Base-by-base conservation (phyloP, 2,797 vertebrate genomes). In the Gila robusta region DNA sequence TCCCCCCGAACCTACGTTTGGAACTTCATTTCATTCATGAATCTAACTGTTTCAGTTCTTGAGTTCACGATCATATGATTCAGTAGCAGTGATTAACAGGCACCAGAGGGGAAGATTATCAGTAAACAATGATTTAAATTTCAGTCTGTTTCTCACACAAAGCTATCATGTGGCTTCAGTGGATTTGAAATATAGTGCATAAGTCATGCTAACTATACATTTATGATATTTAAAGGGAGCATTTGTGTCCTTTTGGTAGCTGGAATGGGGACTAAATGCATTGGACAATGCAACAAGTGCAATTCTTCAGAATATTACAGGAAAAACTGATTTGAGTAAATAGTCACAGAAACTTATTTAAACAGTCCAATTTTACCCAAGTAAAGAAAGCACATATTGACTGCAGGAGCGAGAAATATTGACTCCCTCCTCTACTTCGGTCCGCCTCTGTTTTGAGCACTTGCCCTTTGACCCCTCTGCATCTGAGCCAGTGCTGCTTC, bases 401-500 rank as follows among this genome's bases (percentile, higher is more conserved):
- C 21, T 4, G 28, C 59, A 78, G 41, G 39, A 39, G 17, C 1
- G 32, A 82, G 26, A 6, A 23, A 52, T 62, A 89, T 83, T 83
- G 79, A 85, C 80, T 73, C 74, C 35, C 41, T 70, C 47, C 72
- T 87, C 64, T 64, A 64, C 64, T 73, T 73, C 16, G 28, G 70
- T 32, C 70, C 6, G 52, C 35, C 44, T 81, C 49, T 44, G 70
- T 84, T 62, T 80, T 83, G 66, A 52, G 49, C 49, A 77, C 64
- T 81, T 81, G 82, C 32, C 66, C 82, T 89, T 81, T 87, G 67
- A 86, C 84, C 81, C 74, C 54, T 64, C 16, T 70, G 73, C 84
- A 82, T 80, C 62, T 39, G 32, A 87, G 85, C 67, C 64, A 79
- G 79, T 49, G 54, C 64, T 71, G 44, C 80, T 87, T 71, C 77